Base-by-base conservation (phyloP, 2,797 vertebrate genomes). In the Macrochelys suwanniensis region DNA sequence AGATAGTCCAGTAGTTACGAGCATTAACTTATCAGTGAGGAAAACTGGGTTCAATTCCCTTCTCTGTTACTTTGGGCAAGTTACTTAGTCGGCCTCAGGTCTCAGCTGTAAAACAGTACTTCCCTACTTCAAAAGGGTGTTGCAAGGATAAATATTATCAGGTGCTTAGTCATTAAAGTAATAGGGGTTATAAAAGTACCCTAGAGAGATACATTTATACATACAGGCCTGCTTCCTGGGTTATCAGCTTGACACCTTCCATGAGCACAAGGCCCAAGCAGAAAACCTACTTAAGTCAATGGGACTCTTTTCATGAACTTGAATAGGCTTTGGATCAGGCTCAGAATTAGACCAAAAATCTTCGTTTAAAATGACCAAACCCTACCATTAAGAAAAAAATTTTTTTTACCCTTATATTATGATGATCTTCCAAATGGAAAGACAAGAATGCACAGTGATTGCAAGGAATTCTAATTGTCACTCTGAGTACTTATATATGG, bases 261-360 rank as follows among this genome's bases (percentile, higher is more conserved):
- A 11, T 65, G 71, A 54, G 53, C 3, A 47, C 7, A 12, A 2
- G 1, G 1, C 11, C 61, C 42, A 2, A 23, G 45, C 77, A 80
- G 71, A 61, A 26, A 49, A 84, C 33, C 1, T 4, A 45, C 26
- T 37, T 85, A 23, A 82, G 4, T 33, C 4, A 51, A 54, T 8
- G 61, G 1, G 3, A 11, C 0, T 2, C 31, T 4, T 57, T 26
- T 19, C 6, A 2, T 15, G 7, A 80, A 25, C 2, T 76, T 68
- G 6, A 68, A 49, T 76, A 4, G 0, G 5, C 26, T 82, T 31
- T 80, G 42, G 19, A 65, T 80, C 16, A 37, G 61, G 17, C 6
- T 16, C 13, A 2, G 7, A 54, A 59, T 45, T 2, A 68, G 7
- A 37, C 21, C 65, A 68, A n/a, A 68, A 33, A 19, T 68, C 7